Evolutionary conservation across 2,797 vertebrate genomes (phyloP).

Genomic region (Cyclopterus lumpus): DNA sequence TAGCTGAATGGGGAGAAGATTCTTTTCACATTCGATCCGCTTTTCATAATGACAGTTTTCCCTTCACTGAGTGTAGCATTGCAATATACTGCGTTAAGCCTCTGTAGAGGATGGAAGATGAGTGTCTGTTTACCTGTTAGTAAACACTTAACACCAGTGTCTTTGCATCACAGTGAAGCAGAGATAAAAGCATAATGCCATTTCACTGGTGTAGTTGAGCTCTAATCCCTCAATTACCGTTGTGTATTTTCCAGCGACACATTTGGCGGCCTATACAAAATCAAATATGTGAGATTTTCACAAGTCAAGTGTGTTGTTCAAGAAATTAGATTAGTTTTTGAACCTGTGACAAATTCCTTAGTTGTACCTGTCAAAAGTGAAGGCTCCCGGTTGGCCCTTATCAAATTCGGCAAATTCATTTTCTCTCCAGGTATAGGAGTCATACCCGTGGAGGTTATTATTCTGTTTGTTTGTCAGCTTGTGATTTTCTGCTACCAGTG

Average conservation of each 20-base stretch:
- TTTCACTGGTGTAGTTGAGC: slow-evolving; percentile 72
- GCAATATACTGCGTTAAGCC: slow-evolving; percentile 52
- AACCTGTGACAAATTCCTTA: slow-evolving; percentile 85
- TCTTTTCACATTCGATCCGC: neutral
- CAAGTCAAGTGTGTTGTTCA: slow-evolving; percentile 81
- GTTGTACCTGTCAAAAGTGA: slow-evolving; percentile 86
- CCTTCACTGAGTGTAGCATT: slow-evolving; percentile 24
- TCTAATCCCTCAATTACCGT: slow-evolving; percentile 83
- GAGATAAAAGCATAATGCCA: slow-evolving; percentile 72
- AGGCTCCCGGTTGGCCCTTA: slow-evolving; percentile 86
- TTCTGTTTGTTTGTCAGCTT: slow-evolving; percentile 85
- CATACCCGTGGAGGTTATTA: slow-evolving; percentile 80
- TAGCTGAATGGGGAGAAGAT: neutral
- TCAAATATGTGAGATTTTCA: slow-evolving; percentile 82
- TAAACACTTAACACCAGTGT: slow-evolving; percentile 65
- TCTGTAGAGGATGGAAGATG: slow-evolving; percentile 43
- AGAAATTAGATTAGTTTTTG: slow-evolving; percentile 85
- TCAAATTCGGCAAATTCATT: slow-evolving; percentile 86
- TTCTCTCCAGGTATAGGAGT: slow-evolving; percentile 81
- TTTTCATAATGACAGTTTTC: slow-evolving; percentile 29
- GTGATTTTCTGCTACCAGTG: slow-evolving; percentile 79
- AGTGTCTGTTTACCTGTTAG: slow-evolving; percentile 67
- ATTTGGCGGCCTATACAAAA: slow-evolving; percentile 73
- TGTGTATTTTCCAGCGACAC: slow-evolving; percentile 73
- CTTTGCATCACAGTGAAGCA: slow-evolving; percentile 64